A percentile compares a stretch with the other conserved stretches of the same genome.
phyloP scores from a whole-genome alignment of 1,140 invertebrate species.

The Drosophila busckii region DNA sequence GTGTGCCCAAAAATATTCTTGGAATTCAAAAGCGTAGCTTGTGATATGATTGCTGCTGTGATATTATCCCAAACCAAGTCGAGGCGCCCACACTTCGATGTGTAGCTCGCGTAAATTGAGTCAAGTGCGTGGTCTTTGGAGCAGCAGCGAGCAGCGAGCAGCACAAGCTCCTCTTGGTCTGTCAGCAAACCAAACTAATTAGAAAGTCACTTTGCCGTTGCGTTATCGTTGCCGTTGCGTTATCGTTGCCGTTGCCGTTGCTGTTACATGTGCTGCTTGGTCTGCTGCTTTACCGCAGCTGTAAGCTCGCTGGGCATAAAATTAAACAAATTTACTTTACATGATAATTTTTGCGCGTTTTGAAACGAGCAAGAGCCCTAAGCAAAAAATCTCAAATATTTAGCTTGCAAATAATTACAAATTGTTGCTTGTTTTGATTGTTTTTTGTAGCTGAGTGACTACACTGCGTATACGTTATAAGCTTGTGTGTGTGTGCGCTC shows the following conservation, averaged over 20 bases:
- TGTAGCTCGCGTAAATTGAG: constrained; percentile 55
- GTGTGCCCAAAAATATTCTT: constrained; percentile 46
- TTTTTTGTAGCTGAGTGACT: constrained; percentile 2
- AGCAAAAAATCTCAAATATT: constrained; percentile 13
- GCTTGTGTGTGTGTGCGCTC: constrained; percentile 25
- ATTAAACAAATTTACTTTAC: constrained; percentile 43
- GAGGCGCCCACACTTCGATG: no score
- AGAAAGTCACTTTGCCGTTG: constrained; percentile 68
- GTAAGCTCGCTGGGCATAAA: constrained; percentile 65
- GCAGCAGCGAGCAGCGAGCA: neutral
- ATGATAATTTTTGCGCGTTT: constrained; percentile 31
- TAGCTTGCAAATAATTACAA: constrained; percentile 34
- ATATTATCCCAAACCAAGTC: no score
- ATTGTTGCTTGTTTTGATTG: constrained; percentile 12
- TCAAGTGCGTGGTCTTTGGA: constrained; percentile 57
- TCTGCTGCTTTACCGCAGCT: constrained; percentile 25
- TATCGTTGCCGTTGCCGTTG: neutral
- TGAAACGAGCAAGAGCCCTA: neutral
- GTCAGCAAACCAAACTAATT: constrained; percentile 73
- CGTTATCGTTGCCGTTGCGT: constrained; percentile 34
- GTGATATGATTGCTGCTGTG: constrained; percentile 57
- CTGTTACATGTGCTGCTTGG: no score
- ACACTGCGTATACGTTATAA: constrained; percentile 48
- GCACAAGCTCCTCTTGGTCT: constrained; percentile 37
- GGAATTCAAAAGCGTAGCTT: constrained; percentile 64